Percentiles rank a stretch among this genome's conserved stretches.
These are phyloP conservation scores for Labeo rohita DNA, from an alignment of 2,113 vertebrate genomes.

Conservation along the genomic window DNA sequence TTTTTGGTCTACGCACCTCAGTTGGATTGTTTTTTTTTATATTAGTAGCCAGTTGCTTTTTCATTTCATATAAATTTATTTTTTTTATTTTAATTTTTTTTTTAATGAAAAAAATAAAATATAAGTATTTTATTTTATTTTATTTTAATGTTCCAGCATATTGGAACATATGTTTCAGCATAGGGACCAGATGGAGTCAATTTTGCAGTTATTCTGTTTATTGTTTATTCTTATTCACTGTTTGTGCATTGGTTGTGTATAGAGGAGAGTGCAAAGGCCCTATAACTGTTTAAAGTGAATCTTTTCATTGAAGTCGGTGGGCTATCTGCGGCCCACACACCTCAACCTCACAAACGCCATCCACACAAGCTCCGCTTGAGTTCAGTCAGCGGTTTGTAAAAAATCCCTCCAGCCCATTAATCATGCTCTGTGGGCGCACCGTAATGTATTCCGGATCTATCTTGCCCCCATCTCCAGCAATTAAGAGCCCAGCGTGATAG, in stretches of 20 bases:
- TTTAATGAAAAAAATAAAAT: no score
- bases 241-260: background rate
- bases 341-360: conserved; percentile 16
- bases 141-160: no score
- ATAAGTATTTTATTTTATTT: no score
- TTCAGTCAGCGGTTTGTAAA: conserved; percentile 60
- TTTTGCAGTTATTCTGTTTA: background rate
- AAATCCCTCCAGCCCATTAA: conserved; percentile 71
- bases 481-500: conserved; percentile 74
- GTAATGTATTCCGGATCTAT: conserved; percentile 70
- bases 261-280: background rate
- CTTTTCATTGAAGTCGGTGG: conserved; percentile 3
- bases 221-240: background rate
- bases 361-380: conserved; percentile 53
- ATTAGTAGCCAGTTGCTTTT: no score
- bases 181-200: background rate
- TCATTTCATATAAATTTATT: no score
- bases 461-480: conserved; percentile 69
- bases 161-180: no score
- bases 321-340: conserved; percentile 9
- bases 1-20: no score
- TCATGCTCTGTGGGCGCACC: conserved; percentile 69
- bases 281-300: background rate
- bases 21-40: no score
- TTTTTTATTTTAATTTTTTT: no score